Percentiles rank a stretch among this genome's conserved stretches.
phyloP scores from a whole-genome alignment of 2,113 vertebrate genomes.

The Phaetusa simplex region DNA sequence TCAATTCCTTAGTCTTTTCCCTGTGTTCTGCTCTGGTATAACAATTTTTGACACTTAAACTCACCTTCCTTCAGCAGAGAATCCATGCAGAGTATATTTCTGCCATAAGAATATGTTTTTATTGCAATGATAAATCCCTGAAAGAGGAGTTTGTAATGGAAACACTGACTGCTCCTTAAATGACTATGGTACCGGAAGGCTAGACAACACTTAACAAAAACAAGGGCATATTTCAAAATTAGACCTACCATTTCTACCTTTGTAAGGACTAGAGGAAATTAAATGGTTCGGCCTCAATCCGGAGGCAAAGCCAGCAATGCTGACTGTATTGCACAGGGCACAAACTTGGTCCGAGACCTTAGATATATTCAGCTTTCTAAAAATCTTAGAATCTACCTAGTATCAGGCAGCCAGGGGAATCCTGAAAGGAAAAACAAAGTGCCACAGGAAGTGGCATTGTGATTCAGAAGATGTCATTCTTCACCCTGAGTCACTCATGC shows the following conservation, averaged over 20 bases:
- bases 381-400: background rate
- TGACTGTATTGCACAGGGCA: background rate
- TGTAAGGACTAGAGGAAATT: background rate
- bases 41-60: background rate
- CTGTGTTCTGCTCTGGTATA: background rate
- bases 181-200: background rate
- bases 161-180: conserved; percentile 13
- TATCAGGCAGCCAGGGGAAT: background rate
- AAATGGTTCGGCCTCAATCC: background rate
- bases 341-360: background rate
- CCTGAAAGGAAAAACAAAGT: conserved; percentile 6
- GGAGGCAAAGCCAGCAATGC: background rate
- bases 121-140: background rate
- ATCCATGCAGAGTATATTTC: background rate
- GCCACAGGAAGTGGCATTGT: conserved; percentile 19
- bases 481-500: background rate
- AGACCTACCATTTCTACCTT: background rate
- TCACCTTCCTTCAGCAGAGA: background rate
- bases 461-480: conserved; percentile 44
- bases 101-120: background rate
- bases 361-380: background rate
- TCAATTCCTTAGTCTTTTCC: background rate
- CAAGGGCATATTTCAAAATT: background rate
- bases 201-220: background rate
- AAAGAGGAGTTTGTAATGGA: background rate